phyloP scores from a whole-genome alignment of 1,140 invertebrate species.

The Achatina immaculata region DNA sequence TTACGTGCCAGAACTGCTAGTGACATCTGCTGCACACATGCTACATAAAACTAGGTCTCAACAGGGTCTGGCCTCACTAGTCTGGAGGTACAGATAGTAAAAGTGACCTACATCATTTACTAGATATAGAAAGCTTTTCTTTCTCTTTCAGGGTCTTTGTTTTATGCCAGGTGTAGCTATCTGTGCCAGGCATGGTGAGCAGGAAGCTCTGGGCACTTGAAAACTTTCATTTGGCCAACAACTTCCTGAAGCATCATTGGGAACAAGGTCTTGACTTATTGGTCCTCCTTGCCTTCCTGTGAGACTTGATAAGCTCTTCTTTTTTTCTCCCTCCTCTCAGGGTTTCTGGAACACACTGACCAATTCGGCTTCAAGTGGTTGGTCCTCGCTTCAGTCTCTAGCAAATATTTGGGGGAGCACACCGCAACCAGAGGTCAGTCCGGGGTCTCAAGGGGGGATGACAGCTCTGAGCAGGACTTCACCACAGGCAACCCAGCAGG shows the following conservation, averaged over 20 bases:
- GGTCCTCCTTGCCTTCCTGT: too few relatives aligned
- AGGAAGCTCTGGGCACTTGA: too few relatives aligned
- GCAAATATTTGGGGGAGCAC: constrained; percentile 53
- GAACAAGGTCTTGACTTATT: too few relatives aligned
- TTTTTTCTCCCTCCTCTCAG: background rate
- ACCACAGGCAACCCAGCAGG: constrained; percentile 11
- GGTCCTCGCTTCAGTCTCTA: constrained; percentile 62
- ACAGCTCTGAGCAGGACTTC: background rate
- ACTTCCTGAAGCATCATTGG: too few relatives aligned
- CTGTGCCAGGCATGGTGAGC: too few relatives aligned
- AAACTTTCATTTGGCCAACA: too few relatives aligned
- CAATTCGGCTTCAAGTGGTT: constrained; percentile 61
- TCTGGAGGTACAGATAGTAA: constrained; percentile 25
- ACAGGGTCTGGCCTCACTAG: constrained; percentile 25
- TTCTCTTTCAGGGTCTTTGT: too few relatives aligned
- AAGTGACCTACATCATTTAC: constrained; percentile 22
- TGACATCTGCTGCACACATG: background rate
- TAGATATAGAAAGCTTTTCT: background rate
- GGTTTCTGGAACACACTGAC: constrained; percentile 64
- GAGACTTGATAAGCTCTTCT: too few relatives aligned
- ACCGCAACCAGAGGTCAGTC: constrained; percentile 32
- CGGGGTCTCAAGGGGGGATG: constrained; percentile 16
- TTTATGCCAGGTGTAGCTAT: too few relatives aligned
- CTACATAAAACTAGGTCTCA: constrained; percentile 21
- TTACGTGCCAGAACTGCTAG: background rate